Evolutionary conservation across 2,113 vertebrate species (phyloP), one percentile per base, ranked within the genome.

Genomic region (Asarcornis scutulata): DNA sequence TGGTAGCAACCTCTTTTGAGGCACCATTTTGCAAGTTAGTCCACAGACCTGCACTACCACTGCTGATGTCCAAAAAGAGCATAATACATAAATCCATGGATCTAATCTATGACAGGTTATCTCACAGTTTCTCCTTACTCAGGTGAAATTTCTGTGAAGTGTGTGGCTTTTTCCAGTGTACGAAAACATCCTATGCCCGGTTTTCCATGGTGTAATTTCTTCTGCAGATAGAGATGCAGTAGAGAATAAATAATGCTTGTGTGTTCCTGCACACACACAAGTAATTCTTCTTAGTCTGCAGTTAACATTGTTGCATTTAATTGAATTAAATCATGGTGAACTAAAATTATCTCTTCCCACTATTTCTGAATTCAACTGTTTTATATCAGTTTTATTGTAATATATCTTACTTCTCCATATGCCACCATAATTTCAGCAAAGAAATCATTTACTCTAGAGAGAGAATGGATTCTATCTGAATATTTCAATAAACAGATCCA

Each of bases 401-500:
- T 97, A 91, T 89, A 95, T 95, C 95, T 97, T 97, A 92, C 92
- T 94, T 96, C 91, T 75, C 97, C 96, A 96, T 95, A 94, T 95
- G 96, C 89, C 95, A 69, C 87, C 72, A 87, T 42, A 96, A 97
- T 91, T 95, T 96, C 83, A 91, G 71, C 81, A 92, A 91, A 90
- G 74, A 91, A 97, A 95, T 91, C 22, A 2, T 89, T 95, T 86
- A 86, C 88, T 96, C 92, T 58, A 89, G 82, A 92, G 82, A 96
- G 69, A 83, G 55, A 91, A 96, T 89, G 84, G 96, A 84, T 93
- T 94, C 89, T 94, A 97, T 97, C 95, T 96, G 96, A 97, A 94
- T 97, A 96, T 97, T 98, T 98, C 96, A 97, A 96, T 92, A 97
- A 97, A 88, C 86, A 97, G 72, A 95, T 96, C 93, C 56, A 85